phyloP scores from a whole-genome alignment of 2,888 invertebrate species.

The Lissonota sp. region DNA sequence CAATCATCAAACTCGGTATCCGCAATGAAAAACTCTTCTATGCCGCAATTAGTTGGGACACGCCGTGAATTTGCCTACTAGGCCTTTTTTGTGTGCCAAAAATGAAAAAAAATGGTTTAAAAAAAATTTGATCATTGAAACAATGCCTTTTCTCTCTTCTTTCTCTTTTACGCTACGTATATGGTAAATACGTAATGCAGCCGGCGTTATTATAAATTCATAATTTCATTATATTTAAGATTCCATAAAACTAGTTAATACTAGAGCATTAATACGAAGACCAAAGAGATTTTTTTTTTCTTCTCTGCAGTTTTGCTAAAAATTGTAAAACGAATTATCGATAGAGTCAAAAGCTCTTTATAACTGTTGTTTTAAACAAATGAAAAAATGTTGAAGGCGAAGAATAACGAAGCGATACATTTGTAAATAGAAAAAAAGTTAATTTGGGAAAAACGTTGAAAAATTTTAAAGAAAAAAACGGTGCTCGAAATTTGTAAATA shows the following conservation, averaged over 20 bases:
- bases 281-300: constrained; percentile 60
- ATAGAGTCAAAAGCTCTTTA: constrained; percentile 33
- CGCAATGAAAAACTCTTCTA: constrained; percentile 59
- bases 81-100: constrained; percentile 64
- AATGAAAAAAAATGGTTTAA: constrained; percentile 23
- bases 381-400: neutral
- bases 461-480: constrained; percentile 14
- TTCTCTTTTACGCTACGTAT: constrained; percentile 43
- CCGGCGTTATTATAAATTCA: constrained; percentile 64
- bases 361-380: neutral
- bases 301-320: constrained; percentile 29
- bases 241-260: constrained; percentile 70
- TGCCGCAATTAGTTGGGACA: constrained; percentile 61
- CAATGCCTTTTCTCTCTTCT: constrained; percentile 43
- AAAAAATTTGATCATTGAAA: constrained; percentile 40
- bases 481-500: constrained; percentile 42
- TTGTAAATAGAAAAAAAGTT: neutral
- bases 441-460: neutral
- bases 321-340: constrained; percentile 46
- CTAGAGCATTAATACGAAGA: constrained; percentile 67
- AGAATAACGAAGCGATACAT: neutral
- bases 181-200: constrained; percentile 56
- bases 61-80: constrained; percentile 66
- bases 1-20: constrained; percentile 11
- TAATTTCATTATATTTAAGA: constrained; percentile 61